Conservation (phyloP, 1,140 invertebrate genomes). For the Parasteatoda tepidariorum region DNA sequence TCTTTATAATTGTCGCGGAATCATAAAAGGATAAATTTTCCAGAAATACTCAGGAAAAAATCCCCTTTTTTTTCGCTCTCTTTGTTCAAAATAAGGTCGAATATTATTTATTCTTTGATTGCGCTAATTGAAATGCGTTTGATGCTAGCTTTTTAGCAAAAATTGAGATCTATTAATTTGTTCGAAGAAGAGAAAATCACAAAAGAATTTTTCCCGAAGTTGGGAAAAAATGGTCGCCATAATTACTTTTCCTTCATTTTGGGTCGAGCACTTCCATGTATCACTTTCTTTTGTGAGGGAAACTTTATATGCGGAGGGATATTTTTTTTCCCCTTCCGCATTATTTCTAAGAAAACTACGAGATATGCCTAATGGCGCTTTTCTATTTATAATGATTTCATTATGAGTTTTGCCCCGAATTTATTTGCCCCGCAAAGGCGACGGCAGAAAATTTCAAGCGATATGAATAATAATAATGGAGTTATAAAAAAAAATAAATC, state of each 20-base stretch:
- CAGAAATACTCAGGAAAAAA: too few relatives aligned
- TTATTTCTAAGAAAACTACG: constrained; percentile 7
- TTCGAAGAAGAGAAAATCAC: not conserved
- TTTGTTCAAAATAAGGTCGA: not conserved
- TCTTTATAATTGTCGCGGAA: too few relatives aligned
- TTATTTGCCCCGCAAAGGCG: constrained; percentile 25
- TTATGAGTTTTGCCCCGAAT: constrained; percentile 38
- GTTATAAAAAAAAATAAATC: constrained; percentile 39
- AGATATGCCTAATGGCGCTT: constrained; percentile 22
- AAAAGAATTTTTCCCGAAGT: not conserved
- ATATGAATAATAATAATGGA: not conserved
- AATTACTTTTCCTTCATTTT: constrained; percentile 39
- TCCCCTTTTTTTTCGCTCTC: too few relatives aligned
- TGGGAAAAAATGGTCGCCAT: not conserved
- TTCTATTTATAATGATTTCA: constrained; percentile 54
- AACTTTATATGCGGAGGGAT: not conserved
- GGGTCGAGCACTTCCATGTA: constrained; percentile 3
- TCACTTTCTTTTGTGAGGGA: constrained; percentile 24
- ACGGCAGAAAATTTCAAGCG: not conserved
- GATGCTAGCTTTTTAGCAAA: not conserved
- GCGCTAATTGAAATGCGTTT: constrained; percentile 26
- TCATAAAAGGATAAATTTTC: too few relatives aligned
- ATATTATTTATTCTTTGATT: constrained; percentile 17
- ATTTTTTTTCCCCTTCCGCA: constrained; percentile 22
- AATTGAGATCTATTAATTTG: constrained; percentile 43